phyloP scores from a whole-genome alignment of 1,140 invertebrate genomes.

The Pectinophora gossypiella region DNA sequence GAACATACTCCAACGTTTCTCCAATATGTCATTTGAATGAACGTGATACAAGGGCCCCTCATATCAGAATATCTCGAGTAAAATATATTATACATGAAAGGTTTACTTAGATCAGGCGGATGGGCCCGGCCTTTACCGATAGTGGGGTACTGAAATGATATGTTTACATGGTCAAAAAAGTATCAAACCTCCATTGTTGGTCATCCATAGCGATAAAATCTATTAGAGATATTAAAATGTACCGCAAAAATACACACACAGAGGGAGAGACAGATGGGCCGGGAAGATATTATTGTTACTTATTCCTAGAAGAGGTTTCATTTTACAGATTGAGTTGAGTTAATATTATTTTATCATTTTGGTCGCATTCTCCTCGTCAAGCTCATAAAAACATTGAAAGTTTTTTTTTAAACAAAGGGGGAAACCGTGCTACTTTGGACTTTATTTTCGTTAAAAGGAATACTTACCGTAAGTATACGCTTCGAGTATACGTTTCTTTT shows the following conservation, averaged over 20 bases:
- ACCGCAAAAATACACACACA: constrained; percentile 30
- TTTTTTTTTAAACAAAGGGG: no score
- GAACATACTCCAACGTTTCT: constrained; percentile 56
- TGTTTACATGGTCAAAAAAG: constrained; percentile 50
- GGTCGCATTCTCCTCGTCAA: neutral
- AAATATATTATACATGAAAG: constrained; percentile 70
- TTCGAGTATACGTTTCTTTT: no score
- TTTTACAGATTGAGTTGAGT: constrained; percentile 40
- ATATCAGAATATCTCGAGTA: constrained; percentile 62
- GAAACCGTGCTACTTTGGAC: no score
- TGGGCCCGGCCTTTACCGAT: constrained; percentile 37
- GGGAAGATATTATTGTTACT: constrained; percentile 39
- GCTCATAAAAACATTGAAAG: no score
- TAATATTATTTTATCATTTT: constrained; percentile 28
- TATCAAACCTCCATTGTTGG: constrained; percentile 42
- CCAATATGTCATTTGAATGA: constrained; percentile 68
- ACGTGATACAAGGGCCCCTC: constrained; percentile 55
- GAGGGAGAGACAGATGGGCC: constrained; percentile 43
- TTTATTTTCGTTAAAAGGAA: no score
- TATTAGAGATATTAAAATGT: constrained; percentile 68
- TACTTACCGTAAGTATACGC: no score
- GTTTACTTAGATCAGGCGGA: constrained; percentile 58
- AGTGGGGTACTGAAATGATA: constrained; percentile 38
- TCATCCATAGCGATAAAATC: constrained; percentile 61
- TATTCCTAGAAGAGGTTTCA: constrained; percentile 31